Evolutionary conservation across 2,797 vertebrate genomes (phyloP).

Genomic region (Oryzias dopingdopingensis): DNA sequence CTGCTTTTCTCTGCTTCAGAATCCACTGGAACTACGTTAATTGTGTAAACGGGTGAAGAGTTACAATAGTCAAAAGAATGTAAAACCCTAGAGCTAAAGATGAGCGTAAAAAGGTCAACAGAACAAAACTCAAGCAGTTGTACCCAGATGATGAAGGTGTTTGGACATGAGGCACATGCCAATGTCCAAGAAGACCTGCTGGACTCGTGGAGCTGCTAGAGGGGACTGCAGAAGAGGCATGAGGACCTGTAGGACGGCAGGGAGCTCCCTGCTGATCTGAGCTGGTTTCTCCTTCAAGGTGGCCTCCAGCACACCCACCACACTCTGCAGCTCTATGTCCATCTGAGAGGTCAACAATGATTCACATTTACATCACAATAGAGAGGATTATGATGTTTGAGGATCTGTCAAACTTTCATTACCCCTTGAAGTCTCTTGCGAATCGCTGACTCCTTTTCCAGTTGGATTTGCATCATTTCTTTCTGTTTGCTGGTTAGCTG

Average conservation of each 20-base stretch:
- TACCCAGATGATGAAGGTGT: conserved; percentile 85
- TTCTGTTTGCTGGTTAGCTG: conserved; percentile 95
- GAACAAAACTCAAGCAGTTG: background rate
- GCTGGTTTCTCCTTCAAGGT: conserved; percentile 80
- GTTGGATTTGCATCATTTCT: conserved; percentile 90
- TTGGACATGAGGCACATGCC: conserved; percentile 87
- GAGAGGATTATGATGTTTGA: background rate
- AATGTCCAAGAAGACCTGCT: conserved; percentile 83
- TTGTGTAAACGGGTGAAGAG: no score
- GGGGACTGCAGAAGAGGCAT: conserved; percentile 90
- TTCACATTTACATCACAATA: background rate
- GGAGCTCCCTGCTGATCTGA: conserved; percentile 87
- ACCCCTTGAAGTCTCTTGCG: conserved; percentile 87
- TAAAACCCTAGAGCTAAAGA: no score
- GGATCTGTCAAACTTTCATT: conserved; percentile 3
- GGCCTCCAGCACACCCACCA: conserved; percentile 83
- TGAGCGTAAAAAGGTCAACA: background rate
- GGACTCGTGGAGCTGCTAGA: conserved; percentile 87
- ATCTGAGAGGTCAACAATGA: conserved; percentile 70
- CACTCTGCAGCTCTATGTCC: conserved; percentile 83
- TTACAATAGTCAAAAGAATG: no score
- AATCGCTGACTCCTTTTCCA: conserved; percentile 87
- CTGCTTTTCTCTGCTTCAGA: no score
- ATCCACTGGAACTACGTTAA: no score
- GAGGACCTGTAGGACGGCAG: conserved; percentile 82